phyloP scores from a whole-genome alignment of 2,797 vertebrate genomes.

The Pitangus sulphuratus region DNA sequence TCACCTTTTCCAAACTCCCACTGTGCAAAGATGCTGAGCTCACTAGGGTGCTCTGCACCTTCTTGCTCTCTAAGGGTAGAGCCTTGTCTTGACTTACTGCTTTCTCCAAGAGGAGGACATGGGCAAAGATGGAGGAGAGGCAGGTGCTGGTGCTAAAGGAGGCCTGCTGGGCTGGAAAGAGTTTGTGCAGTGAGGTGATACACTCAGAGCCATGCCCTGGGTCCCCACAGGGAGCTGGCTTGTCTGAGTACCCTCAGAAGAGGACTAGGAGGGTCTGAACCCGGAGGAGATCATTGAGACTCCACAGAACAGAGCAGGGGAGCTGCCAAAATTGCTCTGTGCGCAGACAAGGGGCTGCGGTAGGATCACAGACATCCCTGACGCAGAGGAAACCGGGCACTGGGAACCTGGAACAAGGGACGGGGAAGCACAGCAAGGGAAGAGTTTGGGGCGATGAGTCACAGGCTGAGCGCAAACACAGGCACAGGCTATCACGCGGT shows the following conservation, averaged over 20 bases:
- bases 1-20: neutral
- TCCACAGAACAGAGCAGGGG: neutral
- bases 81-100: neutral
- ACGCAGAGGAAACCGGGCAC: neutral
- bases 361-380: neutral
- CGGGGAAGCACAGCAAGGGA: slow-evolving; percentile 5
- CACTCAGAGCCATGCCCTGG: neutral
- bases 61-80: neutral
- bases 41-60: neutral
- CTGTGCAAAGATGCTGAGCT: neutral
- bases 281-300: neutral
- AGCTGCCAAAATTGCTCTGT: neutral
- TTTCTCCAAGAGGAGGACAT: neutral
- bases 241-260: neutral
- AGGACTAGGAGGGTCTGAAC: neutral
- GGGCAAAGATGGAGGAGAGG: neutral
- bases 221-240: neutral
- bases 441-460: slow-evolving; percentile 43
- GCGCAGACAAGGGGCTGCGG: neutral
- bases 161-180: neutral
- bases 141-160: neutral
- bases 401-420: slow-evolving; percentile 44
- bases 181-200: neutral
- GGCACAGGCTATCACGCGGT: neutral
- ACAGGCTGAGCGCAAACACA: neutral